Conservation (phyloP, 2,113 vertebrate genomes). For the Alectura lathami region DNA sequence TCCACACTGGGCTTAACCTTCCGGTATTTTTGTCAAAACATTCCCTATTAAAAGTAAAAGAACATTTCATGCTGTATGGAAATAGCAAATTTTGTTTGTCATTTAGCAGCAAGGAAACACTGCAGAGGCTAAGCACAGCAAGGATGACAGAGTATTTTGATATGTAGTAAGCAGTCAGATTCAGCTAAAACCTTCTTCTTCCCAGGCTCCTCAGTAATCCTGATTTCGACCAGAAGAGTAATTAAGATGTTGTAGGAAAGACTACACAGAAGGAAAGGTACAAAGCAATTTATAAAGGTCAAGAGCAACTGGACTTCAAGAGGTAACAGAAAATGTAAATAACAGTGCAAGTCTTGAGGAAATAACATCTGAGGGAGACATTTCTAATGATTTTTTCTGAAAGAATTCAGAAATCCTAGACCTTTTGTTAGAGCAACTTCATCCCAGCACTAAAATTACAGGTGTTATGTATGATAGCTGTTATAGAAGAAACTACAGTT, state of each 20-base stretch:
- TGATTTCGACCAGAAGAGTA: conserved; percentile 13
- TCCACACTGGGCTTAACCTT: background rate
- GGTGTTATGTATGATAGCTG: background rate
- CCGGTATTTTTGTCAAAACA: background rate
- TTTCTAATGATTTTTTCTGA: background rate
- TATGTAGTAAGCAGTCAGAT: background rate
- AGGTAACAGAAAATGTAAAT: background rate
- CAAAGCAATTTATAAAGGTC: background rate
- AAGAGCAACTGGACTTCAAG: background rate
- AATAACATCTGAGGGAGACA: background rate
- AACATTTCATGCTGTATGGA: background rate
- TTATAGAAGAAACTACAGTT: background rate
- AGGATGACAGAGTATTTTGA: conserved; percentile 34
- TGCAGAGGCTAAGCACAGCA: conserved; percentile 10
- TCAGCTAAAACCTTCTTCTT: conserved; percentile 21
- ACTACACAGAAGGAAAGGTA: background rate
- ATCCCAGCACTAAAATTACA: background rate
- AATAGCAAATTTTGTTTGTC: conserved; percentile 35
- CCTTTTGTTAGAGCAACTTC: background rate
- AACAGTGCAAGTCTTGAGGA: background rate
- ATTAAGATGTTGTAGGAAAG: conserved; percentile 14
- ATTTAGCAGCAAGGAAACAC: conserved; percentile 23
- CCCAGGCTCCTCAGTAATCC: conserved; percentile 32
- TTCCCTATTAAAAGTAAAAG: background rate
- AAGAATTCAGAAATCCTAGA: conserved; percentile 4